These are phyloP conservation scores for Stenodera caucasica DNA, from an alignment of 2,888 invertebrate genomes.

Conservation along the genomic window DNA sequence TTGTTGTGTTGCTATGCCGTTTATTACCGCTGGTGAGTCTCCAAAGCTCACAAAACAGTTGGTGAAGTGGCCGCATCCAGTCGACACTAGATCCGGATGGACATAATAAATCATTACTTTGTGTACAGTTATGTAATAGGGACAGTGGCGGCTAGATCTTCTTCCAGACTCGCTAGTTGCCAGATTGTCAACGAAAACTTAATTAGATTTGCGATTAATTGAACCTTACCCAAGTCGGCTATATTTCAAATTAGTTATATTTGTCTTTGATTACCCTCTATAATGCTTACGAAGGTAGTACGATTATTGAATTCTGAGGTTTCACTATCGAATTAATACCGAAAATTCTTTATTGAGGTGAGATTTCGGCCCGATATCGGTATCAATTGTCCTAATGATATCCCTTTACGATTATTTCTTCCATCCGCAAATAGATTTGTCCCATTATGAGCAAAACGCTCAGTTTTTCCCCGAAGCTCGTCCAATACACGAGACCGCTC, in stretches of 20 bases:
- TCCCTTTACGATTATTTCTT: background rate
- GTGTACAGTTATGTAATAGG: constrained; percentile 21
- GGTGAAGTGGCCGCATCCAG: constrained; percentile 20
- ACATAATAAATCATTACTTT: constrained; percentile 38
- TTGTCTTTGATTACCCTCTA: background rate
- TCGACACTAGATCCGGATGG: constrained; percentile 23
- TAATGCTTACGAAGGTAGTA: too few species aligned
- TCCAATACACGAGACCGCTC: too few species aligned
- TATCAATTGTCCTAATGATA: background rate
- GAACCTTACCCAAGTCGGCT: too few species aligned
- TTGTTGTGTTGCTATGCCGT: background rate
- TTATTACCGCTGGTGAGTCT: background rate
- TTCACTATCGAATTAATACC: too few species aligned
- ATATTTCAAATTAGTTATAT: background rate
- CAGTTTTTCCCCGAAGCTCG: too few species aligned
- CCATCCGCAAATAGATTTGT: constrained; percentile 2
- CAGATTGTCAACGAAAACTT: constrained; percentile 9
- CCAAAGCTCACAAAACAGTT: background rate
- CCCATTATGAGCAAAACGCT: too few species aligned
- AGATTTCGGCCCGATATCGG: background rate
- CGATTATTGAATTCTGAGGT: too few species aligned
- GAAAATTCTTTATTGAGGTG: too few species aligned
- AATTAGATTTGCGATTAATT: background rate
- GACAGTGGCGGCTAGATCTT: constrained; percentile 24
- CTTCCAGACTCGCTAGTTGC: background rate